Percentiles rank a stretch among this genome's conserved stretches.
Evolutionary conservation across 2,797 vertebrate genomes (phyloP).

Genomic region (Carduelis carduelis): DNA sequence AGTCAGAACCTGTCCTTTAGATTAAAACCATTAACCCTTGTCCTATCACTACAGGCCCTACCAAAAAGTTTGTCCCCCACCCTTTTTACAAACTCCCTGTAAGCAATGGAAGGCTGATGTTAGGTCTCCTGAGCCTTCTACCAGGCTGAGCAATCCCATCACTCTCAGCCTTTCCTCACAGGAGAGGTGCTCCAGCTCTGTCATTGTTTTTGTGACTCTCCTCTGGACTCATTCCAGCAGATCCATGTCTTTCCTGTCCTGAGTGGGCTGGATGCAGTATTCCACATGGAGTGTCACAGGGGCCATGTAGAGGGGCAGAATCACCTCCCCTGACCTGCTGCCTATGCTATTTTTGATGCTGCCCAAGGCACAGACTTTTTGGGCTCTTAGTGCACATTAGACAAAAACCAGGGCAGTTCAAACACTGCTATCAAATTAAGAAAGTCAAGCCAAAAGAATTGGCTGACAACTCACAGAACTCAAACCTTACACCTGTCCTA

Average conservation of each 20-base stretch:
- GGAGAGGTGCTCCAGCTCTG: neutral
- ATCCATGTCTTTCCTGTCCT: neutral
- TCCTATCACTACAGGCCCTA: neutral
- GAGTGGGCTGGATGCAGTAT: neutral
- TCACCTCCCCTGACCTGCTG: neutral
- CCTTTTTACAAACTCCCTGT: neutral
- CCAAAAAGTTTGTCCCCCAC: neutral
- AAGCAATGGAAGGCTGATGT: neutral
- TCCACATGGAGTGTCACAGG: neutral
- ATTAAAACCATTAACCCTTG: neutral
- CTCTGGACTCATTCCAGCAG: neutral
- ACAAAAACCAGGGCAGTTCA: neutral
- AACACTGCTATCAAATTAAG: neutral
- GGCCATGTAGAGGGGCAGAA: fast-evolving
- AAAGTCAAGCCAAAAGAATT: neutral
- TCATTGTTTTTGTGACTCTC: neutral
- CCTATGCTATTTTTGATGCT: neutral
- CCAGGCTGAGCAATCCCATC: neutral
- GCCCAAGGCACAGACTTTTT: neutral
- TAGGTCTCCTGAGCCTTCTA: neutral
- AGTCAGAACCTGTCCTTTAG: neutral
- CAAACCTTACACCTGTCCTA: neutral
- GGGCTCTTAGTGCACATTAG: fast-evolving
- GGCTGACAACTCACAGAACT: neutral
- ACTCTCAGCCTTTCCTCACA: neutral